Evolutionary conservation across 2,888 invertebrate species (phyloP).

Genomic region (Tiliacea citrago): DNA sequence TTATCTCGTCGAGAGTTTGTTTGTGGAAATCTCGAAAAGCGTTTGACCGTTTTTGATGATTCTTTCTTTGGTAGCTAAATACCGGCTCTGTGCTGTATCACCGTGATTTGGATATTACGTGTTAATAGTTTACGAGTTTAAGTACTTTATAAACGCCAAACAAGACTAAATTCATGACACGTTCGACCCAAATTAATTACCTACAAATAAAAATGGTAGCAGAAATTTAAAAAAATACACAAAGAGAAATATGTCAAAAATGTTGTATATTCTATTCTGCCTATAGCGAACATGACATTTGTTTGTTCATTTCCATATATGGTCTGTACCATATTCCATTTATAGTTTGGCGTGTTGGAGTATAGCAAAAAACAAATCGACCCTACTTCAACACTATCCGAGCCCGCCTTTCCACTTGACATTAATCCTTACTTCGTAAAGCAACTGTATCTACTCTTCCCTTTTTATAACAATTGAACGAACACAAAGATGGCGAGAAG

Average conservation of each 20-base stretch:
- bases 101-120: slow-evolving; percentile 20
- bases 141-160: slow-evolving; percentile 21
- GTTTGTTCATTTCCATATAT: slow-evolving; percentile 35
- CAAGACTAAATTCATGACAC: slow-evolving; percentile 53
- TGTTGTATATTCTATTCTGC: neutral
- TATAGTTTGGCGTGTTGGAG: too few relatives aligned
- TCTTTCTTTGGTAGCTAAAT: slow-evolving; percentile 29
- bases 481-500: slow-evolving; percentile 14
- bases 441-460: too few relatives aligned
- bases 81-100: slow-evolving; percentile 50
- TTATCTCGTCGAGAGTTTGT: slow-evolving; percentile 40
- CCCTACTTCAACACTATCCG: too few relatives aligned
- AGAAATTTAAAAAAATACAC: neutral
- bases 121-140: slow-evolving; percentile 26
- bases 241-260: slow-evolving; percentile 4
- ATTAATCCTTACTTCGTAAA: too few relatives aligned
- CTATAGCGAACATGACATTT: slow-evolving; percentile 15
- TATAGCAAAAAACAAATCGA: too few relatives aligned
- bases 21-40: slow-evolving; percentile 60
- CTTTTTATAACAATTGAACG: slow-evolving; percentile 9
- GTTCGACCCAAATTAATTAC: slow-evolving; percentile 44
- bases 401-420: too few relatives aligned
- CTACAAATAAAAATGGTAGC: slow-evolving; percentile 17
- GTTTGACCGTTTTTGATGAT: slow-evolving; percentile 52
- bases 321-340: slow-evolving; percentile 22